These are phyloP conservation scores for Phoebastria nigripes DNA, from an alignment of 2,797 vertebrate genomes.

Conservation along the genomic window DNA sequence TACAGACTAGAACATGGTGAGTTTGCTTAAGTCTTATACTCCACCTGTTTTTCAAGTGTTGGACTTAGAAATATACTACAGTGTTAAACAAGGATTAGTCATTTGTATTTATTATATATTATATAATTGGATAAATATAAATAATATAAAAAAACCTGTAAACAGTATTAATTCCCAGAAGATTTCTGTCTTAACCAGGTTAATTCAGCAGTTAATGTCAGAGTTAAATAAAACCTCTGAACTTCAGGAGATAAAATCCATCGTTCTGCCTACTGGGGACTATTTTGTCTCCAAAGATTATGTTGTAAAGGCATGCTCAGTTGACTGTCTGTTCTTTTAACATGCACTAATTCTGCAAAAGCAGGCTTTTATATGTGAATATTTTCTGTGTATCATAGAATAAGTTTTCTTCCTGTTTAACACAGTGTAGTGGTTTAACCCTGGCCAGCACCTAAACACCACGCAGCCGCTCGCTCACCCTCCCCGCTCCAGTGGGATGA, in stretches of 20 bases:
- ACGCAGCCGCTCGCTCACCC: too few relatives aligned
- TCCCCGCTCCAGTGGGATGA: too few relatives aligned
- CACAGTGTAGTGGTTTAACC: too few relatives aligned
- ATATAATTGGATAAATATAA: background rate
- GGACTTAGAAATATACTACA: background rate
- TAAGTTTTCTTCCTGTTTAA: background rate
- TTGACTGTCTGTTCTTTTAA: background rate
- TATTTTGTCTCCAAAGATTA: background rate
- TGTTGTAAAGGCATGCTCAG: background rate
- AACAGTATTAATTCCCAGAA: background rate
- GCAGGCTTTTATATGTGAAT: background rate
- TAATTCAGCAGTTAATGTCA: background rate
- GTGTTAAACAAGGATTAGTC: background rate
- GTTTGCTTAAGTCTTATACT: background rate
- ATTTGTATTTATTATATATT: background rate
- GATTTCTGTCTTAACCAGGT: background rate
- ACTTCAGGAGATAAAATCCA: background rate
- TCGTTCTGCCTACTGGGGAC: background rate
- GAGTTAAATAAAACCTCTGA: background rate
- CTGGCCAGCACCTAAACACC: too few relatives aligned
- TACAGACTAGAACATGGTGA: background rate
- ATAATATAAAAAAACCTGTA: background rate
- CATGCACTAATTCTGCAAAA: background rate
- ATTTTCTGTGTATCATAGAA: background rate
- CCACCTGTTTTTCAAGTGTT: background rate